Conservation (phyloP, 2,797 vertebrate species). For the Mus caroli region DNA sequence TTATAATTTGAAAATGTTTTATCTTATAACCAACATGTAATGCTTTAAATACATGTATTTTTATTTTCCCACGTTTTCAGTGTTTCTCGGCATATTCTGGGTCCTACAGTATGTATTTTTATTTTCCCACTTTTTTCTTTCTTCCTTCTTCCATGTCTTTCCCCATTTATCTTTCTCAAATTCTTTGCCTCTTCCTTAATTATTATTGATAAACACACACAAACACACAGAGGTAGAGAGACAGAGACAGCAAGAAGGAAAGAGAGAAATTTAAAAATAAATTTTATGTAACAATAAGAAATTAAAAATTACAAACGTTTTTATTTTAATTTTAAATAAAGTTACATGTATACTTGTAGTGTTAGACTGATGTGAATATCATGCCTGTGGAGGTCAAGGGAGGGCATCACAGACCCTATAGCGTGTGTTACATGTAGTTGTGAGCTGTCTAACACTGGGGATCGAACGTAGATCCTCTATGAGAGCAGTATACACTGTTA, state of each 20-base stretch:
- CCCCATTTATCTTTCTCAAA: background rate
- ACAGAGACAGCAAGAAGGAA: background rate
- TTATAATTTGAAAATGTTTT: background rate
- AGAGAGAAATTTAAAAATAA: background rate
- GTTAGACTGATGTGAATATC: background rate
- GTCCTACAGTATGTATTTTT: too few species aligned
- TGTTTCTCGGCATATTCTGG: too few species aligned
- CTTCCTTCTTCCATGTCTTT: background rate
- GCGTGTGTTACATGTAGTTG: background rate
- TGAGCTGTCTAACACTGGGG: background rate
- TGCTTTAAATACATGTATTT: background rate
- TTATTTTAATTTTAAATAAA: background rate
- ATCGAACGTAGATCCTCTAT: background rate
- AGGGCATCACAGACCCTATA: background rate
- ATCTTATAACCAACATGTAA: background rate
- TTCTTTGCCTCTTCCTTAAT: background rate
- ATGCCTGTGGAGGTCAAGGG: background rate
- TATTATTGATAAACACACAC: background rate
- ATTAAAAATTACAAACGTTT: background rate
- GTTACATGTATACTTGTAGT: background rate
- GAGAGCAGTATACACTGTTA: background rate
- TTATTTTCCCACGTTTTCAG: too few species aligned
- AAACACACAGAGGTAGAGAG: background rate
- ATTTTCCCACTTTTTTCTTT: background rate
- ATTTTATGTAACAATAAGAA: background rate